These are phyloP conservation scores for Sebastes paucispinis DNA, from an alignment of 2,797 vertebrate species.

Conservation along the genomic window DNA sequence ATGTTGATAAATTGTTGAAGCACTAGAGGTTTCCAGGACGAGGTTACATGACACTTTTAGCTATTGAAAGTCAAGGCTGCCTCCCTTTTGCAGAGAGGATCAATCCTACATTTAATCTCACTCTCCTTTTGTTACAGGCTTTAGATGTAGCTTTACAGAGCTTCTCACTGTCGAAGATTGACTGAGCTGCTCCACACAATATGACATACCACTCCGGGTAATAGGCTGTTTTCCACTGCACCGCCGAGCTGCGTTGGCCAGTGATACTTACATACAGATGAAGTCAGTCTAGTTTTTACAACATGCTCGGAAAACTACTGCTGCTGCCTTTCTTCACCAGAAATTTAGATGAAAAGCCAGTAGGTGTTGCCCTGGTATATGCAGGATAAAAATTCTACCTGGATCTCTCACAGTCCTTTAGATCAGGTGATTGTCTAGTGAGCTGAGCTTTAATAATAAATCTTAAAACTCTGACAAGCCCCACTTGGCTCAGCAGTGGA, in stretches of 20 bases:
- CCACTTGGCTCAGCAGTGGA: conserved; percentile 43
- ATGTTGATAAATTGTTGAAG: conserved; percentile 47
- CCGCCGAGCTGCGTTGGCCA: not conserved
- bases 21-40: conserved; percentile 48
- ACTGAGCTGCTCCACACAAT: conserved; percentile 63
- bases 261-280: conserved; percentile 17
- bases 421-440: not conserved
- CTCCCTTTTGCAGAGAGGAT: conserved; percentile 62
- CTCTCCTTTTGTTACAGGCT: conserved; percentile 75
- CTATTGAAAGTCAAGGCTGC: conserved; percentile 65
- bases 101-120: conserved; percentile 71
- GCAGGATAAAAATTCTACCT: not conserved
- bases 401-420: not conserved
- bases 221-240: conserved; percentile 59
- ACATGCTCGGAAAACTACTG: not conserved
- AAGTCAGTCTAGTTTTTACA: not conserved
- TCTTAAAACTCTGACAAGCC: conserved; percentile 1
- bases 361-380: not conserved
- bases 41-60: conserved; percentile 65
- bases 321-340: not conserved
- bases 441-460: not conserved
- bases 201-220: conserved; percentile 65
- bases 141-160: conserved; percentile 68
- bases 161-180: conserved; percentile 60
- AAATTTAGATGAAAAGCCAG: not conserved